These are phyloP conservation scores for Coregonus clupeaformis DNA, from an alignment of 2,113 vertebrate genomes.

Conservation along the genomic window DNA sequence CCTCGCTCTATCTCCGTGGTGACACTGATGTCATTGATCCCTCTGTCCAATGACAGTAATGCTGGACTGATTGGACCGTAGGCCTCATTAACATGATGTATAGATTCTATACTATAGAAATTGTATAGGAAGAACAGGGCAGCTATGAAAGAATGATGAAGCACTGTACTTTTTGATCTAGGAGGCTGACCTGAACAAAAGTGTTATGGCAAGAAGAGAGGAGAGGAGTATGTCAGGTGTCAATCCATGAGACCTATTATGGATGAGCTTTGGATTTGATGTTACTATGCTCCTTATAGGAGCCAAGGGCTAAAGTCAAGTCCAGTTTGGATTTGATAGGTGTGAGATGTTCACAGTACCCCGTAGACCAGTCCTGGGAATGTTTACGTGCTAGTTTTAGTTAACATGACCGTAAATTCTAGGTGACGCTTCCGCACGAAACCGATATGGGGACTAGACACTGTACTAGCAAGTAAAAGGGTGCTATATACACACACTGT, in stretches of 20 bases:
- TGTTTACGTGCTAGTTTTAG: conserved; percentile 1
- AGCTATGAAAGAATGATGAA: background rate
- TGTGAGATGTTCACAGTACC: background rate
- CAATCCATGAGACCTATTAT: background rate
- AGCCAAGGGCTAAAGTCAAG: no score
- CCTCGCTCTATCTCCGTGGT: conserved; percentile 53
- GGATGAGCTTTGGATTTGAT: background rate
- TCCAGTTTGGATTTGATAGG: background rate
- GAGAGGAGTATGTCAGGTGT: background rate
- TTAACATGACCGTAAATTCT: background rate
- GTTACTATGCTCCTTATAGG: no score
- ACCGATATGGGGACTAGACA: no score
- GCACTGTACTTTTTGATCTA: background rate
- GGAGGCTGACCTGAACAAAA: background rate
- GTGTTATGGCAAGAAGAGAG: background rate
- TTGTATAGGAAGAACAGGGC: conserved; percentile 10
- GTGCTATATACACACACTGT: no score
- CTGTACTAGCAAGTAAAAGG: no score
- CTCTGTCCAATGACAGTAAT: conserved; percentile 51
- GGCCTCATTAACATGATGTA: conserved; percentile 36
- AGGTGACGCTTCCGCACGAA: background rate
- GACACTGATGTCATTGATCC: conserved; percentile 58
- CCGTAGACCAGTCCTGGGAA: background rate
- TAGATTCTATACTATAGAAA: no score
- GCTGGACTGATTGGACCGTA: conserved; percentile 37